Evolutionary conservation across 2,888 invertebrate species (phyloP).

Genomic region (Phaedon cochleariae): DNA sequence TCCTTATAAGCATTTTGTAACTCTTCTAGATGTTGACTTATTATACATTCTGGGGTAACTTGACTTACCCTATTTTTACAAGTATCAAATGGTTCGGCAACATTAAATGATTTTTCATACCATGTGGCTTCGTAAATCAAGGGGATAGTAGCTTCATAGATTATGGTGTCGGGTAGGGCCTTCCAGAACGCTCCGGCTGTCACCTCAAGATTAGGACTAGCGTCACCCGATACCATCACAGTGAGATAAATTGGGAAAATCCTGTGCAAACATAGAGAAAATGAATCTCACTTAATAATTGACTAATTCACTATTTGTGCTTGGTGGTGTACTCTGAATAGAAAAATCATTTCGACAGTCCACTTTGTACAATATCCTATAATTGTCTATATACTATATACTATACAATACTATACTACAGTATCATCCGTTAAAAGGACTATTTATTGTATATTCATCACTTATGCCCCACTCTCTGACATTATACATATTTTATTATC

Average conservation of each 20-base stretch:
- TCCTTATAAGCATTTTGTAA: not conserved
- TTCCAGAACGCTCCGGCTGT: constrained; percentile 34
- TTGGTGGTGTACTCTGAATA: too few relatives aligned
- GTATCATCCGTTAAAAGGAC: constrained; percentile 26
- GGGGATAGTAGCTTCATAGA: constrained; percentile 34
- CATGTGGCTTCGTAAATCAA: constrained; percentile 24
- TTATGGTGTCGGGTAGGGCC: constrained; percentile 23
- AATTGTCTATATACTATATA: constrained; percentile 28
- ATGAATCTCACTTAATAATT: too few relatives aligned
- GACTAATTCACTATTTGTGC: too few relatives aligned
- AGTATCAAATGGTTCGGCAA: not conserved
- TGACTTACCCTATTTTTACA: not conserved
- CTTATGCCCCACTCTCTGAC: too few relatives aligned
- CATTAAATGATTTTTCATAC: not conserved
- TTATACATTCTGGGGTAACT: not conserved
- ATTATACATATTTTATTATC: too few relatives aligned
- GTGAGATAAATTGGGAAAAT: too few relatives aligned
- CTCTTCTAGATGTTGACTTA: not conserved
- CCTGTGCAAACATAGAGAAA: too few relatives aligned
- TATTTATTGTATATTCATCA: too few relatives aligned
- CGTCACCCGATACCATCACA: not conserved
- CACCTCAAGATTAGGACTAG: constrained; percentile 12
- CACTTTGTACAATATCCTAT: too few relatives aligned
- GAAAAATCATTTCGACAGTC: too few relatives aligned
- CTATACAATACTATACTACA: constrained; percentile 14